Evolutionary conservation across 2,113 vertebrate species (phyloP), one percentile per base, ranked within the genome.

Genomic region (Willisornis vidua): DNA sequence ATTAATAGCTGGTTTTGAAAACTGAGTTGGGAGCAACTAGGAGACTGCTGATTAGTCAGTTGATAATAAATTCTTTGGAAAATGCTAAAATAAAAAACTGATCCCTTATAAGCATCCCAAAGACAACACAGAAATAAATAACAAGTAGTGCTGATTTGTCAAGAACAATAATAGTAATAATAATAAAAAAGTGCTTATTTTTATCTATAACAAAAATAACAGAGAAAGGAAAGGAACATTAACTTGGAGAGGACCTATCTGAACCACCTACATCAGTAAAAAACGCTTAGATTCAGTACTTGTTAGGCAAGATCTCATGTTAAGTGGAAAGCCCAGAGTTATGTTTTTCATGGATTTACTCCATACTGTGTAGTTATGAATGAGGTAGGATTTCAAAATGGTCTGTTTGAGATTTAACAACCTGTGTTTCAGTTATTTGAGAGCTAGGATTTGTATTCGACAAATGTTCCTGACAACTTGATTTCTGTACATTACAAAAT

Each of bases 141-240:
- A 41, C 2, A 51, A 22, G 8, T 29, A 51, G 6, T 43, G 10
- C 3, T 57, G 10, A 49, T 74, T 41, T 71, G 1, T 55, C 5
- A 81, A 78, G 10, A 94, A 13, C 7, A 73, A 62, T 31, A 5
- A 71, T 15, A 43, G 14, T 43, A 43, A 43, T 43, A 43, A 43
- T 43, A 14, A 43, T 43, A 43, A 43, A 43, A 43, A 15, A 14
- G 41, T 15, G 14, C 14, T 74, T 37, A 9, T 7, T 75, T 82
- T 10, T 48, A 43, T 45, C 26, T 48, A 2, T 31, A 26, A 43
- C 10, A 84, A 81, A 87, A 68, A 33, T 17, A 61, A 17, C 10
- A 49, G 16, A 74, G 23, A 63, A 68, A 63, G 3, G 3, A 73
- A 12, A 41, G 14, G 3, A 3, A 4, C 0, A 0, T 2, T 61